Base-by-base conservation (phyloP, 2,797 vertebrate species). In the Sebastes nivosus region DNA sequence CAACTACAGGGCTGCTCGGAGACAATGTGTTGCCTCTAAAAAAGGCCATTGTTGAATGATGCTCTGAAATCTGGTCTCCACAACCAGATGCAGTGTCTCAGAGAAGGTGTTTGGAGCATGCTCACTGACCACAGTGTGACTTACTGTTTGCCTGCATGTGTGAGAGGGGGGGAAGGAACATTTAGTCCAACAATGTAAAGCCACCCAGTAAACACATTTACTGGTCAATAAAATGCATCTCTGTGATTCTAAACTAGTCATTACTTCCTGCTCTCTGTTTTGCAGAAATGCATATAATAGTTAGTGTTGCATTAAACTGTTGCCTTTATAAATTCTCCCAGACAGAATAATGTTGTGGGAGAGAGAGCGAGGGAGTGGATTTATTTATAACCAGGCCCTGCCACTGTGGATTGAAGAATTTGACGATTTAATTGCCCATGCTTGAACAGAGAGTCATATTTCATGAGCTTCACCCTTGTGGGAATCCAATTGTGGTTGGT, bases 121-220 rank as follows among this genome's bases (percentile, higher is more conserved):
- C 90, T 87, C 89, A 77, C 16, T 90, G 84, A 87, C 89, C 90
- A 92, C 81, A 75, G 16, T 79, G 81, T 75, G 83, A 85, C 64
- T 87, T 72, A 77, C 38, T 86, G 71, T 36, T 52, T 79, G 69
- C 9, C 22, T 70, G 22, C 71, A 57, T 64, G 25, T 34, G 50
- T 7, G 32, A 20, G 24, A 6, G 2, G 8, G 13, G 13, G 13
- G 24, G 65, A 16, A 14, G n/a, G 27, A 24, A 32, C 68, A 85
- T 88, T 76, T 50, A 85, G 77, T 88, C 77, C 75, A 84, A 71
- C 42, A 83, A 61, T 84, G 36, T 34, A 38, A 76, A 78, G 60
- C 55, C 64, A 57, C 66, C 63, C 72, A 77, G 61, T 67, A 72
- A 77, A 75, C 76, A 80, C 36, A 50, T 32, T 57, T 4, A 25